Conservation (phyloP, 2,797 vertebrate species). For the Fistularia commersonii region DNA sequence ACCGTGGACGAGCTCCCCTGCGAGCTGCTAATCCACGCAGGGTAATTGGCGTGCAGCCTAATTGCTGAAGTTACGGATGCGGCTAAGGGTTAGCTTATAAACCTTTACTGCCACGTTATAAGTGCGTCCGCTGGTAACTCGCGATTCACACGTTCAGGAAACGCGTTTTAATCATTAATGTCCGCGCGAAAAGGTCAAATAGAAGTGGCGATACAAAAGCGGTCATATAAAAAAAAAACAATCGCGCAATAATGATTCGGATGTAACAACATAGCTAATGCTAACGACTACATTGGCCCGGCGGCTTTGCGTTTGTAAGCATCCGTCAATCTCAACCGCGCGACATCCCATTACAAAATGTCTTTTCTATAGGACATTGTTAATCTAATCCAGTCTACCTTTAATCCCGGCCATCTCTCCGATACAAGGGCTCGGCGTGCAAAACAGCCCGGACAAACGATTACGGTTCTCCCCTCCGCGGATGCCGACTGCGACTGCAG, state of each 20-base stretch:
- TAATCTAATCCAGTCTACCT: conserved; percentile 40
- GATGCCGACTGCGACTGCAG: neutral
- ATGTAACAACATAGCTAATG: conserved; percentile 12
- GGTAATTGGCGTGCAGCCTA: too few relatives aligned
- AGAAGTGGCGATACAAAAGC: neutral
- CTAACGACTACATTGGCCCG: conserved; percentile 45
- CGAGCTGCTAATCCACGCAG: too few relatives aligned
- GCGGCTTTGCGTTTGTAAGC: conserved; percentile 29
- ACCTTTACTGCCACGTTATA: too few relatives aligned
- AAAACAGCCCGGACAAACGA: conserved; percentile 39
- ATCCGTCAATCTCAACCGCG: neutral
- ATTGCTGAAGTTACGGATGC: too few relatives aligned
- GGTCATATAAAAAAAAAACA: neutral
- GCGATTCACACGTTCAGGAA: too few relatives aligned
- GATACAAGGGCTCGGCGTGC: conserved; percentile 57
- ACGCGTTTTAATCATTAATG: too few relatives aligned
- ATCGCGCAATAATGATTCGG: neutral
- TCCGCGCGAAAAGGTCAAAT: too few relatives aligned
- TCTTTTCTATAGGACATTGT: fast-evolving
- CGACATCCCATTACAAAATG: neutral
- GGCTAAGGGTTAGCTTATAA: too few relatives aligned
- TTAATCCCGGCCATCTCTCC: conserved; percentile 77
- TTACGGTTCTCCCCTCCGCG: conserved; percentile 49
- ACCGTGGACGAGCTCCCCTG: neutral
- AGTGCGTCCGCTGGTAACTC: too few relatives aligned